Evolutionary conservation across 2,888 invertebrate genomes (phyloP).

Genomic region (Andrena chrysosceles): DNA sequence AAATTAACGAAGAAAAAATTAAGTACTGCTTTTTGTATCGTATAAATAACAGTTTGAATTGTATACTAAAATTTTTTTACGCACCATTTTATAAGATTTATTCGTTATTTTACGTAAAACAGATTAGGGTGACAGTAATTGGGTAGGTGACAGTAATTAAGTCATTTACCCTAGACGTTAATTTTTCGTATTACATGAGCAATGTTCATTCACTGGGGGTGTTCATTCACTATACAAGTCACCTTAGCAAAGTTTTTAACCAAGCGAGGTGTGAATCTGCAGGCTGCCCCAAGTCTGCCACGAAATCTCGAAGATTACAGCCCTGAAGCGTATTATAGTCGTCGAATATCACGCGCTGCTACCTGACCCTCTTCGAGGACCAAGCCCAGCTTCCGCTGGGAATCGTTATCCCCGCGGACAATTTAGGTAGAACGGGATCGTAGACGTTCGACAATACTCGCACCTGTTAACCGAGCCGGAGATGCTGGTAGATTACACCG

Average conservation of each 20-base stretch:
- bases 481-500: slow-evolving; percentile 47
- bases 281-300: background rate
- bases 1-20: no score
- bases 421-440: slow-evolving; percentile 15
- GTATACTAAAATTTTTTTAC: no score
- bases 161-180: no score
- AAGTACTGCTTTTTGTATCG: no score
- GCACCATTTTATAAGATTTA: no score
- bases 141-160: no score
- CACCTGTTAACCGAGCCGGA: slow-evolving; percentile 59
- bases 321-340: background rate
- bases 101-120: no score
- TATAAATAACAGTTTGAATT: no score
- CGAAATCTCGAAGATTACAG: slow-evolving; percentile 32
- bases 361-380: slow-evolving; percentile 33
- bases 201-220: no score
- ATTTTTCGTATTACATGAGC: no score
- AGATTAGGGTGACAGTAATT: no score
- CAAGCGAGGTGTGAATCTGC: background rate
- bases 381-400: background rate
- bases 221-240: no score
- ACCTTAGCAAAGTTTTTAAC: background rate
- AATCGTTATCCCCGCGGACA: slow-evolving; percentile 19
- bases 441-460: slow-evolving; percentile 32
- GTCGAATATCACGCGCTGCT: slow-evolving; percentile 41